Percentiles rank a stretch among this genome's conserved stretches.
Evolutionary conservation across 2,797 vertebrate species (phyloP).

Genomic region (Schizopygopsis pylzovi): DNA sequence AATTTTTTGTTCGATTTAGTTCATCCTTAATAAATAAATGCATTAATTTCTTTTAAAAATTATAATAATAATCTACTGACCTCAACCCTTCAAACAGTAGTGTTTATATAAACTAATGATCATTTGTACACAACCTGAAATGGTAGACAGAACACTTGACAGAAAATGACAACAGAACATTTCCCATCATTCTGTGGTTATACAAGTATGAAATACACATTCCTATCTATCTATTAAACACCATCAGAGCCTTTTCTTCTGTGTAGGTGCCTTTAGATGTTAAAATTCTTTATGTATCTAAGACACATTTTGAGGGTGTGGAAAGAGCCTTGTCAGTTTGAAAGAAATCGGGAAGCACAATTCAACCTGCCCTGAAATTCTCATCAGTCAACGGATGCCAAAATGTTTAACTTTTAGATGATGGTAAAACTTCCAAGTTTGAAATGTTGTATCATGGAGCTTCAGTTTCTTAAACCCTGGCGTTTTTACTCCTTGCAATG

Average conservation of each 20-base stretch:
- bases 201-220: not conserved
- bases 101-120: not conserved
- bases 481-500: not conserved
- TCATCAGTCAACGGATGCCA: not conserved
- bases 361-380: not conserved
- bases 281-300: not conserved
- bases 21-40: not conserved
- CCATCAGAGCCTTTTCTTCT: constrained; percentile 3
- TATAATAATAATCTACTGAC: not conserved
- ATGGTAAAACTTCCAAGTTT: not conserved
- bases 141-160: not conserved
- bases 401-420: not conserved
- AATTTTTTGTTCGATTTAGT: not conserved
- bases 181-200: constrained; percentile 6
- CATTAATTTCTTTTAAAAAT: not conserved
- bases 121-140: not conserved
- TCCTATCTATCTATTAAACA: not conserved
- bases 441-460: not conserved
- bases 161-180: not conserved
- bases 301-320: not conserved
- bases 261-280: not conserved
- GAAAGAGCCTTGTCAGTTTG: not conserved
- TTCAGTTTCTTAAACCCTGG: not conserved
- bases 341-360: not conserved
- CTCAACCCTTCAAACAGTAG: not conserved